Conservation (phyloP, 2,797 vertebrate species). For the Thamnophis elegans region DNA sequence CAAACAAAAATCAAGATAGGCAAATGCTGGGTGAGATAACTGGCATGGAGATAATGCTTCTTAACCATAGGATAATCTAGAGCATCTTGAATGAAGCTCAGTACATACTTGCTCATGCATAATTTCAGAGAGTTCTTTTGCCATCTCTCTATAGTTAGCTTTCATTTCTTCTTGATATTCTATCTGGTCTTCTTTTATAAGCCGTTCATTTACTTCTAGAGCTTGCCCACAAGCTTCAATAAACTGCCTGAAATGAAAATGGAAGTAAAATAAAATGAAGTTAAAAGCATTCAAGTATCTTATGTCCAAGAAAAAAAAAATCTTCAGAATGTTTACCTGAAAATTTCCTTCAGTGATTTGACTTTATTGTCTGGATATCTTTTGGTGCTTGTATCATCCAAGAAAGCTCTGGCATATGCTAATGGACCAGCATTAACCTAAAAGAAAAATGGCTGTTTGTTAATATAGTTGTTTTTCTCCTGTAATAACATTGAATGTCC, state of each 20-base stretch:
- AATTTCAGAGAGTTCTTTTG: conserved; percentile 89
- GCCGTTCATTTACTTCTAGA: conserved; percentile 86
- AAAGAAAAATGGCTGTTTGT: conserved; percentile 20
- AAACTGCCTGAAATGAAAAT: conserved; percentile 81
- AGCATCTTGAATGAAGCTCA: conserved; percentile 14
- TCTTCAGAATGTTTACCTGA: conserved; percentile 79
- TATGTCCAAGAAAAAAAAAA: background rate
- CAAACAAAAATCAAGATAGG: background rate
- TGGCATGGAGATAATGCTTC: background rate
- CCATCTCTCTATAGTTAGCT: conserved; percentile 91
- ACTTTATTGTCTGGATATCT: conserved; percentile 96
- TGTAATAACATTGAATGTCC: background rate
- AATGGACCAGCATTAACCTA: conserved; percentile 96
- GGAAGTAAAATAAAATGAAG: conserved; percentile 26
- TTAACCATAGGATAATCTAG: background rate
- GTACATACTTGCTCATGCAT: conserved; percentile 90
- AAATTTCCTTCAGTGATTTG: conserved; percentile 94
- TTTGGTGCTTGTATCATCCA: conserved; percentile 89
- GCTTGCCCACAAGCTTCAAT: conserved; percentile 92
- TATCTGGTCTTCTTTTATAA: conserved; percentile 95
- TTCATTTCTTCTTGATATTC: conserved; percentile 99
- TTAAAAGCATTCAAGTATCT: conserved; percentile 2
- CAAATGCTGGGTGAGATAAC: background rate
- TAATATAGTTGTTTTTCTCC: background rate
- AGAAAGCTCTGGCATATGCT: conserved; percentile 93